Evolutionary conservation across 53 echinoderm and acorn worm species (phyloP).

Genomic region (Holothuria scabra): DNA sequence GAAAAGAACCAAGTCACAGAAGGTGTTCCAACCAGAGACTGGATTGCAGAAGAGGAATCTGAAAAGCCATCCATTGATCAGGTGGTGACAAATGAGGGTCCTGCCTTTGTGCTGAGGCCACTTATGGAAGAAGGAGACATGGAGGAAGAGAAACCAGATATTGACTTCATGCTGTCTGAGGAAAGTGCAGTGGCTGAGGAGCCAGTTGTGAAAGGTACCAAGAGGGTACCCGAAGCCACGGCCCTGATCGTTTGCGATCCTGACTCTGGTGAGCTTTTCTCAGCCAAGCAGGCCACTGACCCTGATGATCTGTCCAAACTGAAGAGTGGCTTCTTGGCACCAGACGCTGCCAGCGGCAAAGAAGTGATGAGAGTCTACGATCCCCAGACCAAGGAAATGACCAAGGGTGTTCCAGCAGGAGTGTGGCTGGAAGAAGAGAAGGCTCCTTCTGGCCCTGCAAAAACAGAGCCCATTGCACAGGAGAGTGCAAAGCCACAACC

Average conservation of each 20-base stretch:
- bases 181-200: slow-evolving; percentile 34
- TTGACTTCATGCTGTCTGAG: slow-evolving; percentile 11
- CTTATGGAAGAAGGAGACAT: slow-evolving; percentile 29
- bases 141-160: slow-evolving; percentile 37
- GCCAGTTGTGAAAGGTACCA: slow-evolving; percentile 19
- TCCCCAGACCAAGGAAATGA: slow-evolving; percentile 38
- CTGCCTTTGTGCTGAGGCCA: slow-evolving; percentile 68
- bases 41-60: slow-evolving; percentile 2
- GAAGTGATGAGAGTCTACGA: slow-evolving; percentile 40
- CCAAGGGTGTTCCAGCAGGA: slow-evolving; percentile 24
- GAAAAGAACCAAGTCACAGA: slow-evolving; percentile 66
- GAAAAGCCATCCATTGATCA: slow-evolving; percentile 40
- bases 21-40: slow-evolving; percentile 51
- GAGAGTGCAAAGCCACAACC: slow-evolving; percentile 13
- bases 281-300: slow-evolving; percentile 34
- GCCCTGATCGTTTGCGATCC: slow-evolving; percentile 45
- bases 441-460: neutral
- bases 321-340: slow-evolving; percentile 32
- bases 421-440: slow-evolving; percentile 14
- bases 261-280: slow-evolving; percentile 13
- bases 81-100: slow-evolving; percentile 76
- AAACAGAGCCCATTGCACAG: neutral
- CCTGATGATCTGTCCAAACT: slow-evolving; percentile 17
- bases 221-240: slow-evolving; percentile 4
- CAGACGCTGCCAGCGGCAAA: slow-evolving; percentile 3